Base-by-base conservation (phyloP, 2,888 invertebrate species). In the Pristionchus mayeri region DNA sequence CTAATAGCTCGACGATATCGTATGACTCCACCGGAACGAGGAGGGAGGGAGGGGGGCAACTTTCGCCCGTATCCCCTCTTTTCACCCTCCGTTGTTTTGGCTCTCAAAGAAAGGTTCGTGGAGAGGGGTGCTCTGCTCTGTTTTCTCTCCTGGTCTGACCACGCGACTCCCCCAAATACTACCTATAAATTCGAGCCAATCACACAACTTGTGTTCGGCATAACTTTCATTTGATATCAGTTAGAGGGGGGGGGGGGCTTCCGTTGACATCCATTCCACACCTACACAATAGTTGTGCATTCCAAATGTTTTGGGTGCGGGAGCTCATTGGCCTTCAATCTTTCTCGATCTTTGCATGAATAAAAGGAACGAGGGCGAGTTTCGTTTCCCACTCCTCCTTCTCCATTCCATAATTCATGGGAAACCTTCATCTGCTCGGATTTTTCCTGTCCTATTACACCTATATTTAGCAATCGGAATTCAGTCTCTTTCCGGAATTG, bases 391-490 rank as follows among this genome's bases (percentile, higher is more conserved):
- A 21, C 67, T 37, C 67, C 54, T 37, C 16, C 21, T 37, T 67
- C 67, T 67, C 44, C 44, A n/a, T 18, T 67, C 34, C 37, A 67
- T 67, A 67, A 67, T 67, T 67, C 67, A 67, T 67, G 21, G 37
- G 37, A 21, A 67, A 67, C 57, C 60, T 60, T 60, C 60, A 30
- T 60, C 60, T 60, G 60, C 60, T 67, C 67, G n/a, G 40, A 67
- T 37, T 67, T 67, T 67, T 40, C 67, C 40, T 40, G 67, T 67
- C 67, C 67, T 67, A 40, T n/a, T 67, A 40, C 67, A 67, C 67
- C 67, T 67, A 67, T 67, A 67, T 67, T 67, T 67, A 67, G 67
- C 67, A 37, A 27, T 60, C 60, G 24, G 27, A 30, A 11, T 67
- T 67, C 18, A 67, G 37, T 37, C 24, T 30, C 60, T 60, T 60